phyloP scores from a whole-genome alignment of 2,113 vertebrate species.

The Blennius ocellaris region DNA sequence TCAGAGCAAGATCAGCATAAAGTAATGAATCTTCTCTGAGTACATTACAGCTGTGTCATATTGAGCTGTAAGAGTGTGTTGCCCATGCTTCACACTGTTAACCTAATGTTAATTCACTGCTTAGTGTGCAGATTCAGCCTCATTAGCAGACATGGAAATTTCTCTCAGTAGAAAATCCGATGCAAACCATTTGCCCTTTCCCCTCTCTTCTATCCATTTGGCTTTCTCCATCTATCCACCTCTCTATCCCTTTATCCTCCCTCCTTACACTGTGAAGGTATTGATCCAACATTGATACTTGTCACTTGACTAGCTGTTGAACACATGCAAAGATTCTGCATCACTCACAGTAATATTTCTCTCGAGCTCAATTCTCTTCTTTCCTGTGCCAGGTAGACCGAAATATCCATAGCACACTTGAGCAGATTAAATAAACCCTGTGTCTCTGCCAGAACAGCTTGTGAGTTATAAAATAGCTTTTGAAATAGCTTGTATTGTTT shows the following conservation, averaged over 20 bases:
- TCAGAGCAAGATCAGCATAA: neutral
- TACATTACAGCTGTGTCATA: neutral
- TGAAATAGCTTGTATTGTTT: conserved; percentile 18
- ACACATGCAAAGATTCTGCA: neutral
- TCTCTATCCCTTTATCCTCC: neutral
- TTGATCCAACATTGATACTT: conserved; percentile 21
- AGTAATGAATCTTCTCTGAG: neutral
- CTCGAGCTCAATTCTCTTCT: neutral
- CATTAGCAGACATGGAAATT: conserved; percentile 36
- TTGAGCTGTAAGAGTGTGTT: conserved; percentile 20
- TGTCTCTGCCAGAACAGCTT: conserved; percentile 28
- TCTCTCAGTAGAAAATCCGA: neutral
- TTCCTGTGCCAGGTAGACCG: neutral
- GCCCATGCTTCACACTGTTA: neutral
- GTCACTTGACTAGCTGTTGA: conserved; percentile 2
- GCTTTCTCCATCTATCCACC: neutral
- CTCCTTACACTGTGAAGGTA: neutral
- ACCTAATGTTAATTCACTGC: conserved; percentile 43
- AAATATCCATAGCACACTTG: conserved; percentile 1
- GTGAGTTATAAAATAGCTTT: conserved; percentile 36
- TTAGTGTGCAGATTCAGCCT: conserved; percentile 30
- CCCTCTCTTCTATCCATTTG: neutral
- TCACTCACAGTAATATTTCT: neutral
- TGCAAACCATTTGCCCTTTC: neutral
- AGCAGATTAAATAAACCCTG: conserved; percentile 22